Percentiles rank a stretch among this genome's conserved stretches.
Evolutionary conservation across 2,797 vertebrate genomes (phyloP).

Genomic region (Mus minutoides): DNA sequence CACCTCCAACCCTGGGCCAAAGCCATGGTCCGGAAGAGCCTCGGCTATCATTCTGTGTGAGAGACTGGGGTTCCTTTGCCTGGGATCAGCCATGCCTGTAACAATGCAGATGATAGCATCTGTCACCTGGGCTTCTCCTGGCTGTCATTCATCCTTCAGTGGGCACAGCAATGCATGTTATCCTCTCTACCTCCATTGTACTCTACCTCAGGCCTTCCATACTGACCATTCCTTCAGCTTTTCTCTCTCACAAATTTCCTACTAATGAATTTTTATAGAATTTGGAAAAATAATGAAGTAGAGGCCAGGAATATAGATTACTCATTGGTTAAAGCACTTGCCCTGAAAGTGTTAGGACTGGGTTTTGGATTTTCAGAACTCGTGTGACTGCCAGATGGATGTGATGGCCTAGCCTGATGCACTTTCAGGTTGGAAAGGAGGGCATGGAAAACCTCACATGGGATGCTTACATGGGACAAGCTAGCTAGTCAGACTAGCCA

Average conservation of each 20-base stretch:
- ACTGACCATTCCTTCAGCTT: background rate
- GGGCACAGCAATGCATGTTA: background rate
- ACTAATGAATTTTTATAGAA: background rate
- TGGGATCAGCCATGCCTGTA: background rate
- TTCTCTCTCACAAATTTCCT: background rate
- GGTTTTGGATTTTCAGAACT: background rate
- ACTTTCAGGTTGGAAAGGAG: background rate
- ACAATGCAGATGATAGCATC: background rate
- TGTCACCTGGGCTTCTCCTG: background rate
- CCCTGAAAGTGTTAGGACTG: background rate
- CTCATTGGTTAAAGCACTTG: background rate
- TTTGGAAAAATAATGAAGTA: background rate
- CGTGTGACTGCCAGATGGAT: background rate
- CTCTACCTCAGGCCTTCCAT: background rate
- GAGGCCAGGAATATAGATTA: background rate
- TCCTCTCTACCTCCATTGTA: rapidly evolving
- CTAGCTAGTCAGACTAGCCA: background rate
- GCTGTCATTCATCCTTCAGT: background rate
- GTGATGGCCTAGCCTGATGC: background rate
- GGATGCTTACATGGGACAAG: background rate
- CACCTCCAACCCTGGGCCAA: background rate
- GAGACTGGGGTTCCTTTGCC: too few species aligned
- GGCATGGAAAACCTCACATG: background rate
- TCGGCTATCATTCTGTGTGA: background rate
- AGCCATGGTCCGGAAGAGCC: background rate